Evolutionary conservation across 2,797 vertebrate species (phyloP).

Genomic region (Siniperca undulata): DNA sequence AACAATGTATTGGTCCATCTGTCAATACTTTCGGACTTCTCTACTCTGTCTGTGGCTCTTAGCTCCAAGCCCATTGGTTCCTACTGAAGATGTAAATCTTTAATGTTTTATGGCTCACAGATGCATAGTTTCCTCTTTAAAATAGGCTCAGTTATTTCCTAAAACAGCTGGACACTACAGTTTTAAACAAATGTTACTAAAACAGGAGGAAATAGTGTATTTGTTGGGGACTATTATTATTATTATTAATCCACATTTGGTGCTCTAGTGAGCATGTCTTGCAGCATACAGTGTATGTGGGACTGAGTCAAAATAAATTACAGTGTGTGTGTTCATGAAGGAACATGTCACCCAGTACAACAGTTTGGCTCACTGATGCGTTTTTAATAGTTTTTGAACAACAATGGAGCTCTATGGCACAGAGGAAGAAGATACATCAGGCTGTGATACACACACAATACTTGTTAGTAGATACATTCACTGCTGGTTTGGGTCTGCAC

Average conservation of each 20-base stretch:
- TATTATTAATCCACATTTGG: neutral
- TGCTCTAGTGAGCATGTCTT: neutral
- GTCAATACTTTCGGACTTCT: neutral
- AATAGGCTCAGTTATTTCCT: neutral
- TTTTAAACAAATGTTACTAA: neutral
- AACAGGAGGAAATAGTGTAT: neutral
- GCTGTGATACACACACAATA: neutral
- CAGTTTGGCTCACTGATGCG: neutral
- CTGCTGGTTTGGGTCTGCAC: slow-evolving; percentile 4
- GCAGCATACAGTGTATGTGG: neutral
- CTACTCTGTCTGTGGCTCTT: too few relatives aligned
- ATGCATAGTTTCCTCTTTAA: neutral
- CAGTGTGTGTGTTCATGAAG: too few relatives aligned
- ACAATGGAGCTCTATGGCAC: neutral
- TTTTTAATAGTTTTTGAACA: neutral
- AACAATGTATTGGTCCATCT: neutral
- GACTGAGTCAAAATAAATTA: too few relatives aligned
- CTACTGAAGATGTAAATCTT: too few relatives aligned
- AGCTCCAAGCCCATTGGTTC: too few relatives aligned
- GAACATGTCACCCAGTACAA: neutral
- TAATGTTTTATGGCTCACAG: too few relatives aligned
- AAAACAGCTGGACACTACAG: neutral
- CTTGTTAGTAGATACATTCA: neutral
- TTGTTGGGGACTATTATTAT: neutral
- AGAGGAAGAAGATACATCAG: neutral